A percentile compares a stretch with the other conserved stretches of the same genome.
Conservation (phyloP, 2,113 vertebrate genomes). For the Myiopsitta monachus region DNA sequence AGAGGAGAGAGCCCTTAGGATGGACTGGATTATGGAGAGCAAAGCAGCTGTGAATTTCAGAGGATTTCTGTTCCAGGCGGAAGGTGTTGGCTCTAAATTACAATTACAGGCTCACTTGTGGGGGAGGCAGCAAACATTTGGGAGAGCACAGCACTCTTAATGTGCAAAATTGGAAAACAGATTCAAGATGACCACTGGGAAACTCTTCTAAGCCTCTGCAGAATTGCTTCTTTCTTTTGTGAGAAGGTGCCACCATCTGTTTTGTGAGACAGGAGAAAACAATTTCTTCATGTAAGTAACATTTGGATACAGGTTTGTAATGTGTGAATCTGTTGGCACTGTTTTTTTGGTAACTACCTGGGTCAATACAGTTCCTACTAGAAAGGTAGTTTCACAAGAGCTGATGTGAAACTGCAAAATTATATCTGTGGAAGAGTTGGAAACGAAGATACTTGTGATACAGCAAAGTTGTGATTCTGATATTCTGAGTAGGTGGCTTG, state of each 20-base stretch:
- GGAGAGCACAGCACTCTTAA: neutral
- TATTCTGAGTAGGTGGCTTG: neutral
- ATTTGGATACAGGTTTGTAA: neutral
- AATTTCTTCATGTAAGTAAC: neutral
- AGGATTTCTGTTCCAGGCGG: neutral
- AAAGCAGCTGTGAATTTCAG: neutral
- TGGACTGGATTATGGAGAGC: neutral
- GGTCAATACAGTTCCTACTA: neutral
- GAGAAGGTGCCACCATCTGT: neutral
- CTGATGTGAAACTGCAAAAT: neutral
- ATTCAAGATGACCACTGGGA: neutral
- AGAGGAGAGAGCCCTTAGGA: neutral
- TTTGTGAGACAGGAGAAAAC: neutral
- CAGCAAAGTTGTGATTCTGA: neutral
- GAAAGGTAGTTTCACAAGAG: neutral
- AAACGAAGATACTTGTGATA: neutral
- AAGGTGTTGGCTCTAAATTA: neutral
- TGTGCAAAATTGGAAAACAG: neutral
- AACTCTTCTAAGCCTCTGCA: neutral
- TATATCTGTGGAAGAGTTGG: neutral
- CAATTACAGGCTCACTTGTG: neutral
- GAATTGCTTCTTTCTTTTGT: neutral
- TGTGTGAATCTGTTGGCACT: neutral
- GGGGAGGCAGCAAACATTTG: neutral
- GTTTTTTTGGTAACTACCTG: neutral